phyloP scores from a whole-genome alignment of 92 coral and sea anemone genomes.

The Epizoanthus illoricatus region DNA sequence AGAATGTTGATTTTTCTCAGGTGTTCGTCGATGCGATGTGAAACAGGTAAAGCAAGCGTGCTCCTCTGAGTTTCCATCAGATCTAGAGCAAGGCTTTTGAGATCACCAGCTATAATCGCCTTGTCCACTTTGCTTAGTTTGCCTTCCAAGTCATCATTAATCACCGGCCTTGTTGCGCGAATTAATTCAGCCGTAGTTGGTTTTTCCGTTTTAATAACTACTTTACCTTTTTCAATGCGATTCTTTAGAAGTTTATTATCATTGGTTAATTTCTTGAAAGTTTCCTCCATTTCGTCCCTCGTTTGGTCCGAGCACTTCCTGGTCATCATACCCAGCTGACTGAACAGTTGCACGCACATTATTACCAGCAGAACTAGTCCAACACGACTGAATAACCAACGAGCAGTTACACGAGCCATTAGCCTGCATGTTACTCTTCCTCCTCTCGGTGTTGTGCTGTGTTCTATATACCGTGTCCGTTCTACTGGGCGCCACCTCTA shows the following conservation, averaged over 20 bases:
- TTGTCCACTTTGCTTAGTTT: conserved; percentile 31
- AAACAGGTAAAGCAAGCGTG: conserved; percentile 39
- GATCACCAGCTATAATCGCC: conserved; percentile 38
- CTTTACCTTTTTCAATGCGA: not conserved
- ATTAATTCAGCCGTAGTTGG: not conserved
- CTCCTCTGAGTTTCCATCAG: conserved; percentile 61
- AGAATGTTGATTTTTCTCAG: conserved; percentile 50
- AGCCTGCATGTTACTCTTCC: conserved; percentile 7
- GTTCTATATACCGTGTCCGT: no score
- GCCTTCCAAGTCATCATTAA: conserved; percentile 11
- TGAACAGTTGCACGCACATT: conserved; percentile 64
- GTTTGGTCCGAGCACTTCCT: conserved; percentile 31
- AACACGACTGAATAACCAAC: conserved; percentile 66
- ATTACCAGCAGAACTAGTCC: conserved; percentile 47
- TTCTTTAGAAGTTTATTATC: not conserved
- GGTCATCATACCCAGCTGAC: conserved; percentile 69
- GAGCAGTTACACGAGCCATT: conserved; percentile 64
- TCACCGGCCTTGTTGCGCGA: not conserved
- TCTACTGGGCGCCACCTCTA: no score
- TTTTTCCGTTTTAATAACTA: not conserved
- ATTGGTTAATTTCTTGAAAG: conserved; percentile 25
- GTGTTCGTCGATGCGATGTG: conserved; percentile 64
- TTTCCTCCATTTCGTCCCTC: conserved; percentile 41
- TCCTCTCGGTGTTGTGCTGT: no score
- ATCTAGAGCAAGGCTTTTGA: conserved; percentile 56